A percentile compares a stretch with the other conserved stretches of the same genome.
Evolutionary conservation across 1,140 invertebrate genomes (phyloP).

Genomic region (Drosophila ambigua): DNA sequence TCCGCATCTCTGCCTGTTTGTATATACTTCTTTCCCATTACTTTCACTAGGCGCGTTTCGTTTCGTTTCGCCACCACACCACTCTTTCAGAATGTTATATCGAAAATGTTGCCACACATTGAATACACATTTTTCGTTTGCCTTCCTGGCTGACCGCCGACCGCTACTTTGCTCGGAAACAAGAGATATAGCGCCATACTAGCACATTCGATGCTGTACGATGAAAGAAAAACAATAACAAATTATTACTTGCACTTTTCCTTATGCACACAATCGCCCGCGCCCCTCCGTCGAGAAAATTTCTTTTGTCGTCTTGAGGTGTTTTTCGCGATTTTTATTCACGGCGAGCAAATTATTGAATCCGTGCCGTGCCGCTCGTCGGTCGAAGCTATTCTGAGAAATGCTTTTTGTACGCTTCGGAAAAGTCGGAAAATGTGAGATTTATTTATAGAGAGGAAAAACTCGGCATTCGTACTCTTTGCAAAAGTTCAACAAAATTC

Average conservation of each 20-base stretch:
- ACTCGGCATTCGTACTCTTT: constrained; percentile 21
- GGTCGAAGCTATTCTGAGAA: constrained; percentile 72
- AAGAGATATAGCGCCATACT: constrained; percentile 8
- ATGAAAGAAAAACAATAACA: constrained; percentile 50
- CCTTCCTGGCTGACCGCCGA: constrained; percentile 12
- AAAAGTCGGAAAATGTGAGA: constrained; percentile 49
- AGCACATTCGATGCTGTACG: constrained; percentile 21
- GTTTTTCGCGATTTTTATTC: constrained; percentile 55
- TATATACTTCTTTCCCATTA: constrained; percentile 54
- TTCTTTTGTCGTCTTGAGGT: constrained; percentile 28
- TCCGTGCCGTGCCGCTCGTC: constrained; percentile 66
- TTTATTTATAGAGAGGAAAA: constrained; percentile 51
- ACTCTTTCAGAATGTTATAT: constrained; percentile 63
- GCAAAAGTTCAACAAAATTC: constrained; percentile 8
- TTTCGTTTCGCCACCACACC: constrained; percentile 51
- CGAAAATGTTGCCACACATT: constrained; percentile 65
- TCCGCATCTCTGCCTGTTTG: constrained; percentile 9
- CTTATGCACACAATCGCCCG: constrained; percentile 51
- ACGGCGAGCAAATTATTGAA: constrained; percentile 33
- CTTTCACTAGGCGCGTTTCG: constrained; percentile 67
- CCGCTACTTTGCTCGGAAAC: not conserved
- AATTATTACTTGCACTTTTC: constrained; percentile 80
- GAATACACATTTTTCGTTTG: constrained; percentile 67
- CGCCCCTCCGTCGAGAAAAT: constrained; percentile 26
- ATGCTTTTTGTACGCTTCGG: constrained; percentile 43